Percentiles rank a stretch among this genome's conserved stretches.
Conservation (phyloP, 2,113 vertebrate species). For the Phocoena phocoena region DNA sequence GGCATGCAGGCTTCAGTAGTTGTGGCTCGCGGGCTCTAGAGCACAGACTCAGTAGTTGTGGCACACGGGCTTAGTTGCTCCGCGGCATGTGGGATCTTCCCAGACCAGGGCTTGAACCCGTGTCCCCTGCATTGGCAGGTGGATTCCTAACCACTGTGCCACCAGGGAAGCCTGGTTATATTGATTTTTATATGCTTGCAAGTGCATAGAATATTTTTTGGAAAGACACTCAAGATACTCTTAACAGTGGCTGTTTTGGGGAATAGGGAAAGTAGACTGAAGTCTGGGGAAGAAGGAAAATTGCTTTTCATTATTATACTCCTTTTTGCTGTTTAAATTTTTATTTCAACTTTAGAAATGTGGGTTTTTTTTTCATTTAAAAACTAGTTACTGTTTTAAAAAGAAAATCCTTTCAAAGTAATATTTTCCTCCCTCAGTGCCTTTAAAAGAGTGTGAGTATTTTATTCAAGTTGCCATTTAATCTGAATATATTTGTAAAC, state of each 20-base stretch:
- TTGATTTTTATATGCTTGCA: slow-evolving; percentile 29
- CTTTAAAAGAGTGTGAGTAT: slow-evolving; percentile 5
- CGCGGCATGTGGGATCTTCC: too few species aligned
- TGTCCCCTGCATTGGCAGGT: too few species aligned
- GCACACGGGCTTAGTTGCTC: too few species aligned
- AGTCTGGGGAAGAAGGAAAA: neutral
- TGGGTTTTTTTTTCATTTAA: neutral
- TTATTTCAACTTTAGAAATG: slow-evolving; percentile 19
- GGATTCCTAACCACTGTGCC: too few species aligned
- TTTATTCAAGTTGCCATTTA: neutral
- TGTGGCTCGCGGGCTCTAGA: too few species aligned
- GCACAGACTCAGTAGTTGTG: too few species aligned
- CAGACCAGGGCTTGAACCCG: too few species aligned
- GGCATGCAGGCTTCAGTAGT: too few species aligned
- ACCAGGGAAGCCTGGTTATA: neutral
- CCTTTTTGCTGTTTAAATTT: neutral
- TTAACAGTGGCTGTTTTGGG: neutral
- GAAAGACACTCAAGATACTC: neutral
- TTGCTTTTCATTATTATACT: slow-evolving; percentile 2
- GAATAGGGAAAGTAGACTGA: neutral
- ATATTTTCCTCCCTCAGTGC: neutral
- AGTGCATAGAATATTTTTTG: neutral
- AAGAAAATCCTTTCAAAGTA: slow-evolving; percentile 38
- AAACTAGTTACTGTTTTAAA: neutral
- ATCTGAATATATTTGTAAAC: slow-evolving; percentile 40